These are phyloP conservation scores for Tragelaphus scriptus DNA, from an alignment of 2,113 vertebrate species.

Conservation along the genomic window DNA sequence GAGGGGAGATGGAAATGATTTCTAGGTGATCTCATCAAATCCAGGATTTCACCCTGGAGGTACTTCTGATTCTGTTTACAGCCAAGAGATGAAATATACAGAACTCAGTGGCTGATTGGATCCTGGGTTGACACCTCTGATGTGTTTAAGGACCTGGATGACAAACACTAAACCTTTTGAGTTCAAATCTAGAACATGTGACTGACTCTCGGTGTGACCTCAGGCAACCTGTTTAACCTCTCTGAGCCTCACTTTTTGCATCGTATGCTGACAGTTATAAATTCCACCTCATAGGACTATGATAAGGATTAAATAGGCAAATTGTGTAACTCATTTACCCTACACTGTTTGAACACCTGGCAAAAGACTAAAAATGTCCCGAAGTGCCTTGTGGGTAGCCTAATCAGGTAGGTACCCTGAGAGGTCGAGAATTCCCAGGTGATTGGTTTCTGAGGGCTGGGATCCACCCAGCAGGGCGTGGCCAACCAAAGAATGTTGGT, in stretches of 20 bases:
- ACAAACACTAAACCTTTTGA: background rate
- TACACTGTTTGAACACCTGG: background rate
- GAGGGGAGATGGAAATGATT: background rate
- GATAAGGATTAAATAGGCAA: background rate
- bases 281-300: background rate
- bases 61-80: background rate
- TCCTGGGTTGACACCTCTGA: background rate
- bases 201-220: background rate
- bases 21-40: background rate
- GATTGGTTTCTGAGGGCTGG: accelerated
- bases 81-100: background rate
- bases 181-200: background rate
- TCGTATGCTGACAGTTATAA: background rate
- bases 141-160: background rate
- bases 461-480: background rate
- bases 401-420: background rate
- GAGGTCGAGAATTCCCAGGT: background rate
- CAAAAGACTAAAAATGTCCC: background rate
- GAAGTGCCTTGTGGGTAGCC: background rate
- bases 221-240: background rate
- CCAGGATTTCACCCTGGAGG: background rate
- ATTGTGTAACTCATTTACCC: background rate
- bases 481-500: background rate
- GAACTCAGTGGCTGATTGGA: background rate
- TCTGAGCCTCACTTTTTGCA: background rate